Evolutionary conservation across 2,888 invertebrate genomes (phyloP).

Genomic region (Pyralis farinalis): DNA sequence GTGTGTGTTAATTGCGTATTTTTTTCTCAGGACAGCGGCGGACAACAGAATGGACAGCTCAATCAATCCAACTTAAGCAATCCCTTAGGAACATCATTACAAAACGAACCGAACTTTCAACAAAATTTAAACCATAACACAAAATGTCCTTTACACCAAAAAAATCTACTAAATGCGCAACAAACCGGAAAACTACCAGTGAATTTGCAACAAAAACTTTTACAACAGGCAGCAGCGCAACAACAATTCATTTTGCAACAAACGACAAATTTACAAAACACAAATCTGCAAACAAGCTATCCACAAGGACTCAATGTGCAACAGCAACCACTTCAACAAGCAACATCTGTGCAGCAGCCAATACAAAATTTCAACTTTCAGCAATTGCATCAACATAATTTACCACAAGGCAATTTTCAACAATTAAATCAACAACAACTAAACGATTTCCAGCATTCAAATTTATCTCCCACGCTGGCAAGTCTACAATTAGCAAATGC

Average conservation of each 20-base stretch:
- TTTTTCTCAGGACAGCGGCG: slow-evolving; percentile 30
- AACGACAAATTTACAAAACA: slow-evolving; percentile 14
- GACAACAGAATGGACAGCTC: slow-evolving; percentile 28
- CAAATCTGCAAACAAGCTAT: slow-evolving; percentile 5
- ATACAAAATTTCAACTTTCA: slow-evolving; percentile 1
- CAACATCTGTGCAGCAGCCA: slow-evolving; percentile 19
- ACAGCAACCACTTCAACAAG: slow-evolving; percentile 19
- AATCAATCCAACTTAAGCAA: slow-evolving; percentile 28
- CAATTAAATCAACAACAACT: slow-evolving; percentile 11
- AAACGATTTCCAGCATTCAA: slow-evolving; percentile 13
- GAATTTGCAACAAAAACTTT: slow-evolving; percentile 30
- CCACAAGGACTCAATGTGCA: slow-evolving; percentile 18
- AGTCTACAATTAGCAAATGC: slow-evolving; percentile 2
- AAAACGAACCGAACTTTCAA: slow-evolving; percentile 9
- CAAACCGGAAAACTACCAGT: slow-evolving; percentile 16
- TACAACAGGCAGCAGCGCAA: slow-evolving; percentile 16
- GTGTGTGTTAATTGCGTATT: slow-evolving; percentile 2
- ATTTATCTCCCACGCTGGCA: background rate
- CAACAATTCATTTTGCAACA: slow-evolving; percentile 2
- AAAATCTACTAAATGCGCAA: slow-evolving; percentile 14
- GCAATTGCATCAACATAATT: slow-evolving; percentile 6
- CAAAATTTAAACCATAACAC: slow-evolving; percentile 15
- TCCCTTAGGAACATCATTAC: slow-evolving; percentile 21
- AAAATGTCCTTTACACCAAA: slow-evolving; percentile 8
- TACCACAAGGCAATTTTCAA: slow-evolving; percentile 12